Evolutionary conservation across 2,113 vertebrate species (phyloP), one percentile per base, ranked within the genome.

Genomic region (Clarias macrocephalus): DNA sequence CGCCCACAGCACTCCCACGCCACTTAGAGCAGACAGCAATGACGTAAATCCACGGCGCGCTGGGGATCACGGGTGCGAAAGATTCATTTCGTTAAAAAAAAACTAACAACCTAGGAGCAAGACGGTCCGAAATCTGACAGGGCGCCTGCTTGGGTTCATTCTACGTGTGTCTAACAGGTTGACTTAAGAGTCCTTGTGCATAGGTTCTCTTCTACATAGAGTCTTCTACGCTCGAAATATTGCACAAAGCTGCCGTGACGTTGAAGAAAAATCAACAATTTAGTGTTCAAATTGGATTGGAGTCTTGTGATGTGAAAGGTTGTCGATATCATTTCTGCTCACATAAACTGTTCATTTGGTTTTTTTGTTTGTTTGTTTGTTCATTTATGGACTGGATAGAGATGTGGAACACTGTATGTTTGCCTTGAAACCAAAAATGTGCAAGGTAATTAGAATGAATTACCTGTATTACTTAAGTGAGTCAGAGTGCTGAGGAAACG

Each of bases 31-130:
- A 93, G 92, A 92, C 91, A 82, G 89, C 77, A 80, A 89, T 95
- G 95, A 96, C 94, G 94, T 94, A 94, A 93, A 95, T 93, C 90
- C 80, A 79, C 82, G 91, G 92, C 89, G 92, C 91, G 85, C 90
- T 91, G 91, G 88, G 87, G 91, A 92, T 79, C 28, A 4, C 86
- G 82, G 70, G 85, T 65, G 85, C 37, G 86, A 92, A 91, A 72
- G 65, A 87, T 57, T 28, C 48, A 21, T 56, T 65, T 83, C 42
- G 86, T 87, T 73, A 80, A 80, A 80, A 80, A 80, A 80, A 62
- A 75, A 75, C 56, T 76, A 86, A 86, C 65, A 79, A 82, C 68
- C 68, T 19, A 30, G 79, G 66, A 60, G 63, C 85, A 73, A 42
- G 52, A 25, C 12, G 30, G 33, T n/a, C 62, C n/a, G 60, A 82